phyloP scores from a whole-genome alignment of 2,113 vertebrate species.

The Sturnira hondurensis region DNA sequence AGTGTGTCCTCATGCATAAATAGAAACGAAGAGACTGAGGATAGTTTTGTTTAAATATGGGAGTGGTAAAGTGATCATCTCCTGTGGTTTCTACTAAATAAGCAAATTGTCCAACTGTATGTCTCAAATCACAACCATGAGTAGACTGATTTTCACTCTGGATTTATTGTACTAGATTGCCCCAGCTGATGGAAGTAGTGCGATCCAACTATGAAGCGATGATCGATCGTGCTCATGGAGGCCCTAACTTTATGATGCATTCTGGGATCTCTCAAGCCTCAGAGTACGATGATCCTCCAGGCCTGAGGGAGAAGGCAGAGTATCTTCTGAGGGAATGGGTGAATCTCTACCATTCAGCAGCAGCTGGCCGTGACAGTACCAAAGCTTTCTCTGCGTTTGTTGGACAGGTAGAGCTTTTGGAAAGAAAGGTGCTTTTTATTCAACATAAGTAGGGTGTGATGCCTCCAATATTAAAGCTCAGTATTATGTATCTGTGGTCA shows the following conservation, averaged over 20 bases:
- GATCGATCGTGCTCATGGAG: conserved; percentile 98
- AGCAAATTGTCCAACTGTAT: conserved; percentile 1
- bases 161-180: conserved; percentile 85
- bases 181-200: conserved; percentile 98
- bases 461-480: conserved; percentile 75
- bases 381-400: conserved; percentile 99
- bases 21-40: neutral
- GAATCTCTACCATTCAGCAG: conserved; percentile 98
- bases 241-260: conserved; percentile 99
- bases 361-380: conserved; percentile 97
- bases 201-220: conserved; percentile 99
- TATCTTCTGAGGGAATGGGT: conserved; percentile 99
- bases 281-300: conserved; percentile 97
- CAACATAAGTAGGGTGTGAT: conserved; percentile 83
- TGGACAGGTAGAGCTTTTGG: conserved; percentile 95
- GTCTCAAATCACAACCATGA: conserved; percentile 75
- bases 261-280: conserved; percentile 99
- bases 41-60: neutral
- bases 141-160: conserved; percentile 62
- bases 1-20: neutral
- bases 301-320: conserved; percentile 97
- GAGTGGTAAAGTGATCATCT: conserved; percentile 13
- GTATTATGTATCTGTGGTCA: conserved; percentile 71
- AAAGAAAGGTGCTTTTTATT: conserved; percentile 90
- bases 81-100: conserved; percentile 2